A percentile compares a stretch with the other conserved stretches of the same genome.
Conservation (phyloP, 2,797 vertebrate species). For the Gouania willdenowi region DNA sequence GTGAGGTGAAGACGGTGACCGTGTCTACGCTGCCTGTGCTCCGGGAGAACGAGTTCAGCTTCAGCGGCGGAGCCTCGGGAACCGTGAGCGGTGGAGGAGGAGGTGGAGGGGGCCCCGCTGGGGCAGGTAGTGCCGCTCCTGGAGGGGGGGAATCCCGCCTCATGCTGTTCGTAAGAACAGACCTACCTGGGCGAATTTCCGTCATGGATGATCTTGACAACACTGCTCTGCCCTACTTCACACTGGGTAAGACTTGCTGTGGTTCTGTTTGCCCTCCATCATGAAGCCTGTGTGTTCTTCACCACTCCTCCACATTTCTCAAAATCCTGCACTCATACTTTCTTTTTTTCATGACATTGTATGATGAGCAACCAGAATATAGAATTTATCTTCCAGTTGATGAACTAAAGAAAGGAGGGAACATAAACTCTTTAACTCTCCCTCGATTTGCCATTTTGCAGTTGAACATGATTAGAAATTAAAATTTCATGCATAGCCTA, state of each 20-base stretch:
- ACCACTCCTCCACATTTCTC: not conserved
- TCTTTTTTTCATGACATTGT: not conserved
- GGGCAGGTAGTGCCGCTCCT: slow-evolving; percentile 60
- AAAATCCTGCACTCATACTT: slow-evolving; percentile 6
- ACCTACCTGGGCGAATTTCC: slow-evolving; percentile 91
- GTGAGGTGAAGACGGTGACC: slow-evolving; percentile 90
- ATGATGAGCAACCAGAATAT: not conserved
- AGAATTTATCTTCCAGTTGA: not conserved
- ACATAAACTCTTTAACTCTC: not conserved
- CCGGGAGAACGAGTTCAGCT: slow-evolving; percentile 93
- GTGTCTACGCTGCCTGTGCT: slow-evolving; percentile 94
- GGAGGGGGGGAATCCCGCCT: slow-evolving; percentile 86
- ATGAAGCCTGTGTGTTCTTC: not conserved
- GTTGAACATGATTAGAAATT: slow-evolving; percentile 41
- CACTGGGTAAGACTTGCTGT: slow-evolving; percentile 82
- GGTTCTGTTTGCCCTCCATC: slow-evolving; percentile 6
- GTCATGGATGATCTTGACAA: slow-evolving; percentile 98
- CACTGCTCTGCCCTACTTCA: slow-evolving; percentile 98
- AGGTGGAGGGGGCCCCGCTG: slow-evolving; percentile 44
- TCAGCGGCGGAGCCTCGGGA: slow-evolving; percentile 84
- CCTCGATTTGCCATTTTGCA: slow-evolving; percentile 16
- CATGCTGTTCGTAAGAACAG: slow-evolving; percentile 90
- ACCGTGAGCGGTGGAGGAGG: slow-evolving; percentile 62
- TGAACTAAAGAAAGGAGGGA: too few relatives aligned
- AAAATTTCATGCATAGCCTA: slow-evolving; percentile 43